phyloP scores from a whole-genome alignment of 2,888 invertebrate genomes.

The Pachliopta kotzebuea region DNA sequence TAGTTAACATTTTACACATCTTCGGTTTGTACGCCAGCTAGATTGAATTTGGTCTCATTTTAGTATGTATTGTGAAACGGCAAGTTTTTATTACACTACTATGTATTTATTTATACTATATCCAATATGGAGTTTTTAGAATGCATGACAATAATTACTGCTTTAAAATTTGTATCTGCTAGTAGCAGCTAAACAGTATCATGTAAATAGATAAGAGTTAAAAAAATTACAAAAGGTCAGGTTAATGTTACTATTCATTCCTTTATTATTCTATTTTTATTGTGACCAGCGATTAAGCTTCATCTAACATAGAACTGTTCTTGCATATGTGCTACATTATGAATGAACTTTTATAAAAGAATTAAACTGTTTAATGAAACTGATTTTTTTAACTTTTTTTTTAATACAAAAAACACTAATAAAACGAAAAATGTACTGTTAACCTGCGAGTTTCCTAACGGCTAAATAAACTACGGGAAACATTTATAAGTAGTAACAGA shows the following conservation, averaged over 20 bases:
- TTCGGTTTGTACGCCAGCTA: conserved; percentile 35
- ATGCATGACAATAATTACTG: conserved; percentile 79
- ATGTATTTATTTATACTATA: conserved; percentile 25
- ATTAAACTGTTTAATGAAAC: not conserved
- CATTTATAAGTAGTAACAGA: too few species aligned
- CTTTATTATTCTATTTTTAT: conserved; percentile 44
- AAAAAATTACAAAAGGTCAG: not conserved
- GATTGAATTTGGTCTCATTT: conserved; percentile 57
- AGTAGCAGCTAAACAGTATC: not conserved
- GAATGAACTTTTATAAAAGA: conserved; percentile 34
- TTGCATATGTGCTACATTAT: conserved; percentile 64
- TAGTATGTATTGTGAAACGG: conserved; percentile 47
- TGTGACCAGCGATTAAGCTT: conserved; percentile 33
- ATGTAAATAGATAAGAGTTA: not conserved
- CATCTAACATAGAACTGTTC: conserved; percentile 27
- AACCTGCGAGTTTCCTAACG: too few species aligned
- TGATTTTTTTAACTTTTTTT: too few species aligned
- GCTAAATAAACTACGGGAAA: too few species aligned
- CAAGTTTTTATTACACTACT: conserved; percentile 34
- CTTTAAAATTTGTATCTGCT: conserved; percentile 47
- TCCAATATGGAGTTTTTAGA: conserved; percentile 46
- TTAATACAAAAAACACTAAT: too few species aligned
- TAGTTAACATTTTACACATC: conserved; percentile 25
- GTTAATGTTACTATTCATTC: conserved; percentile 33
- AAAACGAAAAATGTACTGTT: too few species aligned